Percentiles rank a stretch among this genome's conserved stretches.
Conservation (phyloP, 2,888 invertebrate genomes). For the Eumacrocentrus americanus region DNA sequence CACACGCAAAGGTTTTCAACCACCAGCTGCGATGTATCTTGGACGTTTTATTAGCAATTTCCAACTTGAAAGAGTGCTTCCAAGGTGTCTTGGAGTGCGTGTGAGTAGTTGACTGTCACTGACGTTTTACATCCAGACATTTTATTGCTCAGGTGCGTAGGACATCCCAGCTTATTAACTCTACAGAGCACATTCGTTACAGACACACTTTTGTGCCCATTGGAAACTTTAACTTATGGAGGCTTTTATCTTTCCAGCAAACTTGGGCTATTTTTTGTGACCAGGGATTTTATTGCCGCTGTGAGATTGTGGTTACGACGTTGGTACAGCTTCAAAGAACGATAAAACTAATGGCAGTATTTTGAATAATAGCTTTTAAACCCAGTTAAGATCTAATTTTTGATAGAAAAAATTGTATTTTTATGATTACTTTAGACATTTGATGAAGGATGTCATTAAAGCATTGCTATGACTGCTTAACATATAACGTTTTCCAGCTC, state of each 20-base stretch:
- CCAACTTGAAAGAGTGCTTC: not conserved
- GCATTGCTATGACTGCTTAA: no score
- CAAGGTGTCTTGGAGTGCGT: not conserved
- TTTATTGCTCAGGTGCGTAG: not conserved
- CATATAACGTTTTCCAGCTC: no score
- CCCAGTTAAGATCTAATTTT: not conserved
- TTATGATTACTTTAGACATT: no score
- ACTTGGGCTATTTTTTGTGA: not conserved
- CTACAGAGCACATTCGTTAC: not conserved
- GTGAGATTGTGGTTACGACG: not conserved
- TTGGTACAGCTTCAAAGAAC: not conserved
- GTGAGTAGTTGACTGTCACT: not conserved
- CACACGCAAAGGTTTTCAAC: conserved; percentile 40
- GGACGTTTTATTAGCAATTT: conserved; percentile 9
- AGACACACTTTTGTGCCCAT: not conserved
- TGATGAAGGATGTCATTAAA: no score
- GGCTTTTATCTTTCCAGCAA: not conserved
- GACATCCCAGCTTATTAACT: not conserved
- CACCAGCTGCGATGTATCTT: not conserved
- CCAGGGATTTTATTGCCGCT: not conserved
- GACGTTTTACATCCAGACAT: no score
- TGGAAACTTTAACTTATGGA: not conserved
- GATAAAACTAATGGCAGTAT: not conserved
- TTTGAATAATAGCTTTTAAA: not conserved
- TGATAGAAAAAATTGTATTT: no score